These are phyloP conservation scores for Harmothoe impar DNA, from an alignment of 2,888 invertebrate genomes.

Conservation along the genomic window DNA sequence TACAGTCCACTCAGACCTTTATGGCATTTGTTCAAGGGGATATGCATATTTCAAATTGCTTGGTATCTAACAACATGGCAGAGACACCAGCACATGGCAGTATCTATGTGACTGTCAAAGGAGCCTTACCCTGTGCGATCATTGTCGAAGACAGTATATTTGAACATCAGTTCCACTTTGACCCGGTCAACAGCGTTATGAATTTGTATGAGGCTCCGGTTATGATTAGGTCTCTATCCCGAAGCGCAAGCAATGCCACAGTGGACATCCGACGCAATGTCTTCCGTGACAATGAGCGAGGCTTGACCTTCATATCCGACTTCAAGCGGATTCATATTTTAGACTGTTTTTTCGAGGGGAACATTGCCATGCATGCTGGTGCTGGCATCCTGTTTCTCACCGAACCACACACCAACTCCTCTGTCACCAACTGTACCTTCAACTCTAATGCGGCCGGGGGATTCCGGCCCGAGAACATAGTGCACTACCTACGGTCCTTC, in stretches of 20 bases:
- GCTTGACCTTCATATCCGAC: slow-evolving; percentile 66
- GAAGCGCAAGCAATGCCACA: slow-evolving; percentile 54
- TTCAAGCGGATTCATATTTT: slow-evolving; percentile 59
- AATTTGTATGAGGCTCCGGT: slow-evolving; percentile 70
- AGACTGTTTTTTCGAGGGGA: slow-evolving; percentile 55
- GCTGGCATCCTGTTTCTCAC: slow-evolving; percentile 67
- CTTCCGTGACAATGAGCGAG: slow-evolving; percentile 68
- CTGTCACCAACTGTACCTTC: slow-evolving; percentile 64
- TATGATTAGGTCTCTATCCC: slow-evolving; percentile 61
- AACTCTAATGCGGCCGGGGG: slow-evolving; percentile 67
- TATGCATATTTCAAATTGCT: slow-evolving; percentile 39
- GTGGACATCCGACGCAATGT: slow-evolving; percentile 50
- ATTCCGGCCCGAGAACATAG: slow-evolving; percentile 51
- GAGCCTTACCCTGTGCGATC: slow-evolving; percentile 62
- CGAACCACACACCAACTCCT: slow-evolving; percentile 36
- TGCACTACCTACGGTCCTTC: slow-evolving; percentile 46
- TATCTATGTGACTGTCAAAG: slow-evolving; percentile 66
- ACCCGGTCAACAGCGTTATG: slow-evolving; percentile 70
- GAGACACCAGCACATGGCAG: slow-evolving; percentile 65
- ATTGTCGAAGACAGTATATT: slow-evolving; percentile 67
- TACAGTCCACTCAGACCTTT: slow-evolving; percentile 59
- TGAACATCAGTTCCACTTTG: slow-evolving; percentile 66
- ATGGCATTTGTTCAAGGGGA: neutral
- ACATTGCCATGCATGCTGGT: slow-evolving; percentile 71
- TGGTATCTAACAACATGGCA: slow-evolving; percentile 55